Percentiles rank a stretch among this genome's conserved stretches.
Conservation (phyloP, 2,888 invertebrate genomes). For the Andrena dorsata region DNA sequence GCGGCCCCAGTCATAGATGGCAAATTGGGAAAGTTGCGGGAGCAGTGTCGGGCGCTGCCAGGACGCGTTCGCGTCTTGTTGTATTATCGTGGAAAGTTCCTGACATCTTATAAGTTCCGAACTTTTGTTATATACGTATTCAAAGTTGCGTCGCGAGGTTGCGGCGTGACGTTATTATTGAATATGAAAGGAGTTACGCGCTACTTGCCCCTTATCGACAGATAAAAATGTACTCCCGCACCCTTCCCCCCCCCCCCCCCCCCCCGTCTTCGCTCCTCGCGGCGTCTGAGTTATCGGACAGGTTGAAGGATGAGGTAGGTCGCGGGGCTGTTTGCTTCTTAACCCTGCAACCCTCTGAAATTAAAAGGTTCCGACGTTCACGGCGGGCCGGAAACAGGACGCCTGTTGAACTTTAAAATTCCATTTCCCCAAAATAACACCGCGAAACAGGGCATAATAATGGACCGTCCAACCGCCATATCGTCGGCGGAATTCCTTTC, state of each 20-base stretch:
- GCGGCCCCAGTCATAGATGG: constrained; percentile 72
- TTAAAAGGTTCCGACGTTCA: background rate
- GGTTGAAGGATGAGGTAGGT: background rate
- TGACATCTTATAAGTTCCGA: constrained; percentile 79
- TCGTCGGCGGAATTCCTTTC: constrained; percentile 1
- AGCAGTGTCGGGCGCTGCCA: constrained; percentile 60
- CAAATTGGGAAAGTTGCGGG: constrained; percentile 79
- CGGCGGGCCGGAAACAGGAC: background rate
- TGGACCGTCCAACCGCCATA: background rate
- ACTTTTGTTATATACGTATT: constrained; percentile 77
- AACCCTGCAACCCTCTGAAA: background rate
- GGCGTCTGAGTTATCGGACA: constrained; percentile 9
- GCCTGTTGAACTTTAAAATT: background rate
- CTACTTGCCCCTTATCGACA: constrained; percentile 55
- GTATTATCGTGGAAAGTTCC: constrained; percentile 79
- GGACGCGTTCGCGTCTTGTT: constrained; percentile 74
- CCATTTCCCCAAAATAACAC: background rate
- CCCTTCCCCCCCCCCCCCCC: too few relatives aligned
- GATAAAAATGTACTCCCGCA: constrained; percentile 8
- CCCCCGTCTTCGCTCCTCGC: background rate
- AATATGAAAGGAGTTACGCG: constrained; percentile 62
- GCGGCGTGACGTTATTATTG: constrained; percentile 68
- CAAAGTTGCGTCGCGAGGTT: constrained; percentile 63
- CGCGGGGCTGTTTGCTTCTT: background rate
- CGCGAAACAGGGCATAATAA: background rate